These are phyloP conservation scores for Anoncus sp. DNA, from an alignment of 2,888 invertebrate species.

Conservation along the genomic window DNA sequence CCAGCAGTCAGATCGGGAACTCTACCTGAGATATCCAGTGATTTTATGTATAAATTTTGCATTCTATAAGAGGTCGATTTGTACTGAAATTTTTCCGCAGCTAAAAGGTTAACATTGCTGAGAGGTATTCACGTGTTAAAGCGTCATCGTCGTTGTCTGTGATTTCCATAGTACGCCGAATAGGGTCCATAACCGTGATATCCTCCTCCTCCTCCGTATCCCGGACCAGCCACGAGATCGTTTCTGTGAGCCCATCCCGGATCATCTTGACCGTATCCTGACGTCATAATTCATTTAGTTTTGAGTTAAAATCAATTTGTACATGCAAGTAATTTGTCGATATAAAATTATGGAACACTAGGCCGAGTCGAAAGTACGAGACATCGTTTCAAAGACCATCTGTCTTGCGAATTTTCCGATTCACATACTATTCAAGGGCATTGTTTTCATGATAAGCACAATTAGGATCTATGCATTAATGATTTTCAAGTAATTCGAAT, in stretches of 20 bases:
- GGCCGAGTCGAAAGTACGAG: no score
- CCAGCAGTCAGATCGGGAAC: no score
- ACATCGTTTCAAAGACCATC: no score
- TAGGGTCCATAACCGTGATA: conserved; percentile 69
- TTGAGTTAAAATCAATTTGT: background rate
- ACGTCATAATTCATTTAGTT: background rate
- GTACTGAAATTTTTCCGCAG: no score
- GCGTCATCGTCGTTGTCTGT: conserved; percentile 64
- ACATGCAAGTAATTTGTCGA: background rate
- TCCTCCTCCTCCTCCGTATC: conserved; percentile 41
- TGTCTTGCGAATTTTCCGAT: no score
- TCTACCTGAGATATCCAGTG: no score
- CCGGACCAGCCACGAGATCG: conserved; percentile 70
- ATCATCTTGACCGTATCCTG: conserved; percentile 79
- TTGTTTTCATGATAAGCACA: no score
- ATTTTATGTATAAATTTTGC: no score
- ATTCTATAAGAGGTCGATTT: no score
- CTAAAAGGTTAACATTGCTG: background rate
- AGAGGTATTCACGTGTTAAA: background rate
- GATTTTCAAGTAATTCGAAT: no score
- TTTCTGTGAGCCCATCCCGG: conserved; percentile 78
- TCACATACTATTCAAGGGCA: no score
- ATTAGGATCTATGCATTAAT: no score
- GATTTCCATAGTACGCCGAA: conserved; percentile 64
- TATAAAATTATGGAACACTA: background rate